phyloP scores from a whole-genome alignment of 2,888 invertebrate species.

The Dioctria rufipes region DNA sequence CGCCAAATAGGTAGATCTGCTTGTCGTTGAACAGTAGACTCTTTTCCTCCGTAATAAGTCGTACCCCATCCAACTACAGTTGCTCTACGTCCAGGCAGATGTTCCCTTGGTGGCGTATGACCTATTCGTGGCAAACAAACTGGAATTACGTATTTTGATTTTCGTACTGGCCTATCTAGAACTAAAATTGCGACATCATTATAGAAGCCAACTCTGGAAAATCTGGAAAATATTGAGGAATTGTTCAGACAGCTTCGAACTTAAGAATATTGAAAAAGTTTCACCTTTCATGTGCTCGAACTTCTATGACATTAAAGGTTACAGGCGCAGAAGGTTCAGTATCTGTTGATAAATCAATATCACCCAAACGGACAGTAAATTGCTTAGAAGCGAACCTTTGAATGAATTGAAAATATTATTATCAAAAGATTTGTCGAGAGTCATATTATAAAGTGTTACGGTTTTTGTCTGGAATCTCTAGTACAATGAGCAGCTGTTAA shows the following conservation, averaged over 20 bases:
- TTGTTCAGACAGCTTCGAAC: conserved; percentile 57
- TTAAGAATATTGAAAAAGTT: background rate
- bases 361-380: conserved; percentile 90
- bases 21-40: conserved; percentile 88
- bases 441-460: conserved; percentile 75
- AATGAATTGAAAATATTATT: conserved; percentile 58
- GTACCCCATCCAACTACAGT: conserved; percentile 96
- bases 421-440: conserved; percentile 7
- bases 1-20: conserved; percentile 90
- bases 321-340: conserved; percentile 89
- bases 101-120: conserved; percentile 68
- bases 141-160: conserved; percentile 89
- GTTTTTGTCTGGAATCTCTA: conserved; percentile 88
- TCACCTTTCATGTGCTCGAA: conserved; percentile 82
- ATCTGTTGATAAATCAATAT: conserved; percentile 87
- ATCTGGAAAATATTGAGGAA: conserved; percentile 70
- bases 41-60: conserved; percentile 90
- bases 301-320: conserved; percentile 83
- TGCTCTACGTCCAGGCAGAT: conserved; percentile 77
- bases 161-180: conserved; percentile 78
- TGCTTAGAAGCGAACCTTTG: conserved; percentile 88
- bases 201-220: conserved; percentile 92
- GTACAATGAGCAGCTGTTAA: conserved; percentile 96
- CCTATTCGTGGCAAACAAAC: conserved; percentile 83
- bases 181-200: conserved; percentile 86